These are phyloP conservation scores for Manduca sexta DNA, from an alignment of 1,140 invertebrate species.

Conservation along the genomic window DNA sequence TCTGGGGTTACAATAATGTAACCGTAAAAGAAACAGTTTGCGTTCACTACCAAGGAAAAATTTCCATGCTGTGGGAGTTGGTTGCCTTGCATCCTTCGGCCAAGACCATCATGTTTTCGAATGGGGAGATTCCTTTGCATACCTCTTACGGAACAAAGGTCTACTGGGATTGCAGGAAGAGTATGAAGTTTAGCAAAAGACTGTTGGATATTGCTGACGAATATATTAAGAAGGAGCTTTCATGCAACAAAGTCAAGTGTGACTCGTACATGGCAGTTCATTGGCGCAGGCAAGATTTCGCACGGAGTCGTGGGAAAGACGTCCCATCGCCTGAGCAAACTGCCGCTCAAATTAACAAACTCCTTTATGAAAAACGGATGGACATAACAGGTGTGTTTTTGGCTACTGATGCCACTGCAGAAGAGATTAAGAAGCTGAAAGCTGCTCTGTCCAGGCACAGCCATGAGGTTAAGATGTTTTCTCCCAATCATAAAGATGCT, in stretches of 20 bases:
- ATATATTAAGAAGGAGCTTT: conserved; percentile 80
- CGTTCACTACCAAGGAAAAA: conserved; percentile 88
- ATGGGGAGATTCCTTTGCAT: conserved; percentile 92
- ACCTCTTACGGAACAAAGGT: conserved; percentile 85
- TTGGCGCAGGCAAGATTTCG: conserved; percentile 89
- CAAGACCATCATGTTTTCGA: conserved; percentile 83
- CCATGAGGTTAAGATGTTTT: conserved; percentile 45
- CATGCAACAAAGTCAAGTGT: conserved; percentile 78
- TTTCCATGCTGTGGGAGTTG: conserved; percentile 77
- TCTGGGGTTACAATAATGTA: conserved; percentile 76
- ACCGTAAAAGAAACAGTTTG: conserved; percentile 80
- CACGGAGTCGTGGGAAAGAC: conserved; percentile 77
- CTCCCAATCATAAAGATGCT: conserved; percentile 67
- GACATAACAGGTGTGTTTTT: conserved; percentile 83
- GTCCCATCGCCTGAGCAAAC: conserved; percentile 83
- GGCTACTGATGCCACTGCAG: conserved; percentile 83
- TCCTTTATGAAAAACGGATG: conserved; percentile 71
- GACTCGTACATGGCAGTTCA: conserved; percentile 88
- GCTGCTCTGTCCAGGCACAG: conserved; percentile 33
- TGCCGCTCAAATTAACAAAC: conserved; percentile 79
- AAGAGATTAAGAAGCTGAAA: conserved; percentile 72
- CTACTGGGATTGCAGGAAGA: conserved; percentile 92
- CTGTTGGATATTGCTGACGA: conserved; percentile 81
- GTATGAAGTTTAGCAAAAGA: conserved; percentile 89
- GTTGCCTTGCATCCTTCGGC: conserved; percentile 51